Evolutionary conservation across 2,888 invertebrate genomes (phyloP).

Genomic region (Eupithecia pulchellata): DNA sequence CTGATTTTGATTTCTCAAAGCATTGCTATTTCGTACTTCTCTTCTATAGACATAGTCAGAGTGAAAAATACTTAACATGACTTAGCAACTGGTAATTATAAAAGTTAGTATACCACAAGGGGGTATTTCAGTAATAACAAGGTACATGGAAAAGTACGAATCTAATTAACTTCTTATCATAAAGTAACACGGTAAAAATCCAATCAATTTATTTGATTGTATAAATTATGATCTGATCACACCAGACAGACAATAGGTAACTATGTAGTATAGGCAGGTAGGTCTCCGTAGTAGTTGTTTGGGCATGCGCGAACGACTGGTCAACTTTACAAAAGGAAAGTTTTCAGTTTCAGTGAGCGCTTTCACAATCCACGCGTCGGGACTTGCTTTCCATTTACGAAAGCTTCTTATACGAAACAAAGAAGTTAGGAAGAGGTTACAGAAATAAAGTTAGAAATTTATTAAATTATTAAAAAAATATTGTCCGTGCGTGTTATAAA

Average conservation of each 20-base stretch:
- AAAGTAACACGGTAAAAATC: background rate
- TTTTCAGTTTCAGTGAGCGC: constrained; percentile 59
- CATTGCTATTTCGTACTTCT: too few species aligned
- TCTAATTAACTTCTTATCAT: background rate
- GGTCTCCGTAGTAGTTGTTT: background rate
- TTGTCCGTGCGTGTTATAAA: background rate
- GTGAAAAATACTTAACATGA: too few species aligned
- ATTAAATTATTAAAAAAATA: background rate
- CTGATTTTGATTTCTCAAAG: too few species aligned
- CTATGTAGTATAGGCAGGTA: background rate
- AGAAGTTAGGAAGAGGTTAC: background rate
- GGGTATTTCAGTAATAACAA: too few species aligned
- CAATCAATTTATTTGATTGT: background rate
- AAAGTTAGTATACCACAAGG: too few species aligned
- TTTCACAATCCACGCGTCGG: constrained; percentile 40
- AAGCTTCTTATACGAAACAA: background rate
- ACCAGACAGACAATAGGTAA: background rate
- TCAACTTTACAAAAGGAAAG: constrained; percentile 58
- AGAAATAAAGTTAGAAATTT: background rate
- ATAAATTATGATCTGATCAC: background rate
- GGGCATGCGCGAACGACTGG: constrained; percentile 57
- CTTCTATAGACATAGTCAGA: too few species aligned
- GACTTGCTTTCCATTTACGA: constrained; percentile 2
- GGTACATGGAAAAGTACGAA: background rate
- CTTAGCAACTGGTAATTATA: too few species aligned